Conservation (phyloP, 37 sponge, comb jelly and placozoan species). For the Eunapius fragilis region DNA sequence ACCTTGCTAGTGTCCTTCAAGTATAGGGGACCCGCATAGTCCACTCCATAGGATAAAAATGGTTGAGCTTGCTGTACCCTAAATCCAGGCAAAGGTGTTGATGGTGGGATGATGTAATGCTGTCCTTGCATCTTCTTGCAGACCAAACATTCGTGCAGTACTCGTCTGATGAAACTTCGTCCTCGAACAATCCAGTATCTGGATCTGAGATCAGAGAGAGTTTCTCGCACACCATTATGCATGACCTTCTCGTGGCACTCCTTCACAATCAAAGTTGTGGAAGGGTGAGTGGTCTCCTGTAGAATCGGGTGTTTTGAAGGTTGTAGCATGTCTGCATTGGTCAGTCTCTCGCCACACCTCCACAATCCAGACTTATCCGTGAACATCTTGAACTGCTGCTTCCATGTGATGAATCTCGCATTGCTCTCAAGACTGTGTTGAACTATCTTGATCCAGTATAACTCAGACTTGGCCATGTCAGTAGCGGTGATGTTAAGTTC, state of each 20-base stretch:
- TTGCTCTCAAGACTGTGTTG: conserved; percentile 1
- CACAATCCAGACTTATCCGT: conserved; percentile 6
- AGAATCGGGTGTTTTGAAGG: conserved; percentile 31
- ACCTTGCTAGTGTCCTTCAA: not conserved
- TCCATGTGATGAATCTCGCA: not conserved
- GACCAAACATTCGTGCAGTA: not conserved
- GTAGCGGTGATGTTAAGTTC: not conserved
- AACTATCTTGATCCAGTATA: conserved; percentile 16
- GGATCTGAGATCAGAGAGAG: conserved; percentile 13
- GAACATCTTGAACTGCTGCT: conserved; percentile 24
- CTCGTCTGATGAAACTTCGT: not conserved
- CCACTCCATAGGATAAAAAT: not conserved
- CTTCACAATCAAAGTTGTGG: not conserved
- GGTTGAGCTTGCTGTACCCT: conserved; percentile 4
- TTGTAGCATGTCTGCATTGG: conserved; percentile 28
- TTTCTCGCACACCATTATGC: not conserved
- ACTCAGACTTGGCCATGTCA: conserved; percentile 2
- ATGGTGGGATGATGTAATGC: not conserved
- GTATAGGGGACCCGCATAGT: conserved; percentile 4
- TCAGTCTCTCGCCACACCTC: conserved; percentile 45
- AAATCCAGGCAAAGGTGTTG: not conserved
- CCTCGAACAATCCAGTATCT: not conserved
- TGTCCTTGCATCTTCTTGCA: not conserved
- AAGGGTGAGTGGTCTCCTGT: not conserved
- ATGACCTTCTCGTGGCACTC: not conserved